Evolutionary conservation across 2,113 vertebrate genomes (phyloP), one percentile per base, ranked within the genome.

Genomic region (Solenodon paradoxus): DNA sequence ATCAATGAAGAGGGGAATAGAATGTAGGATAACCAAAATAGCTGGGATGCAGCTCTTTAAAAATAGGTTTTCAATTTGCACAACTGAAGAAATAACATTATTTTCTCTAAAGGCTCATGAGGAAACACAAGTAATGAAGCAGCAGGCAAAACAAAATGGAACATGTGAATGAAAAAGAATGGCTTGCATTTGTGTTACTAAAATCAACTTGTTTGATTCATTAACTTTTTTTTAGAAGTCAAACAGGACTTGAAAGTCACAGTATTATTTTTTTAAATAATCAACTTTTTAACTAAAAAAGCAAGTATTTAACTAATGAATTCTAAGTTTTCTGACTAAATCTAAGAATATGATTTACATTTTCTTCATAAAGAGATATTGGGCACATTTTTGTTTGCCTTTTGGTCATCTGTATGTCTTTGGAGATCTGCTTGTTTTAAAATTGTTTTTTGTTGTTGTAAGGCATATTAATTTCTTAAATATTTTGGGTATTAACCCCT

Each of bases 21-120:
- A 88, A 91, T 40, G 30, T 35, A 57, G 28, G 15, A 75, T 84
- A 89, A 95, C 84, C 82, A 68, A 78, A 94, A 61, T 72, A 28
- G 16, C 47, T 72, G 19, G 15, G 26, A 64, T 59, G 72, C 1
- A 72, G 53, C 28, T 92, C 59, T 91, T 92, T 94, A 94, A 90
- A 95, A 95, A 68, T 72, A 93, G 75, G 16, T 57, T 96, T 97
- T 93, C 90, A 96, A 88, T 96, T 96, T 95, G 84, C 30, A 15
- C 77, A 93, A 80, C 40, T n/a, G 45, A 95, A 90, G 68, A 51
- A 80, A 92, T 80, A 93, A 49, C 61, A 32, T 94, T 90, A 92
- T 95, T 94, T 95, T 90, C 80, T 82, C n/a, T 53, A 93, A 96
- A 95, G 78, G 59, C 87, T 69, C 87, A 64, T 49, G 78, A 96